These are phyloP conservation scores for Ceraclea dissimilis DNA, from an alignment of 2,888 invertebrate genomes.

Conservation along the genomic window DNA sequence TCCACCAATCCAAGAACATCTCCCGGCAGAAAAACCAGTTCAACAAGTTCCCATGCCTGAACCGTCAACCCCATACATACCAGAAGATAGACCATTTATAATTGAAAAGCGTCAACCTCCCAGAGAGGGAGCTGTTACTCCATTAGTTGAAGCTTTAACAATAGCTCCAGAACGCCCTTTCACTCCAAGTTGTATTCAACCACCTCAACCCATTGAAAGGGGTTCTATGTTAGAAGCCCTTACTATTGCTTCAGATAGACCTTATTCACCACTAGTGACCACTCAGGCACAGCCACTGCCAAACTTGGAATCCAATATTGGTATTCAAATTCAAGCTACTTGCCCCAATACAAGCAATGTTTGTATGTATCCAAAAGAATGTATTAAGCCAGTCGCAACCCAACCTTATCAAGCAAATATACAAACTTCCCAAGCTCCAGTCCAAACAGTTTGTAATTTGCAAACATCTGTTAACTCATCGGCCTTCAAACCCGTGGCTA, in stretches of 20 bases:
- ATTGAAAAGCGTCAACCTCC: conserved; percentile 44
- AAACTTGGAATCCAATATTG: neutral
- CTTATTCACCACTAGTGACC: conserved; percentile 50
- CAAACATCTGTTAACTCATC: conserved; percentile 40
- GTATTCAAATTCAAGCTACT: conserved; percentile 16
- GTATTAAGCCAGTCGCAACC: conserved; percentile 24
- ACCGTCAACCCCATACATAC: conserved; percentile 59
- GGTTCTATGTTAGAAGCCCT: conserved; percentile 51
- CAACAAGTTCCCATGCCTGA: conserved; percentile 50
- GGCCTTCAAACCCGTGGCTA: conserved; percentile 45
- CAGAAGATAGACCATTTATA: conserved; percentile 53
- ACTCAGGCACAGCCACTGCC: conserved; percentile 30
- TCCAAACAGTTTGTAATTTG: conserved; percentile 39
- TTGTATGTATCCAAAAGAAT: conserved; percentile 14
- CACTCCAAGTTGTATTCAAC: conserved; percentile 36
- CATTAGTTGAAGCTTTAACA: conserved; percentile 59
- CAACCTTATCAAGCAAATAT: conserved; percentile 20
- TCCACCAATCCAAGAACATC: conserved; percentile 43
- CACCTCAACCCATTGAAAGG: conserved; percentile 40
- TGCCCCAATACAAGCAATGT: conserved; percentile 23
- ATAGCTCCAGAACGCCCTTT: conserved; percentile 59
- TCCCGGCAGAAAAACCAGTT: conserved; percentile 39
- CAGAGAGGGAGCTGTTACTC: conserved; percentile 47
- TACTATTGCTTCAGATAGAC: conserved; percentile 55
- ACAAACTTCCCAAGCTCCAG: conserved; percentile 29